Base-by-base conservation (phyloP, 1,140 invertebrate genomes). In the Musca vetustissima region DNA sequence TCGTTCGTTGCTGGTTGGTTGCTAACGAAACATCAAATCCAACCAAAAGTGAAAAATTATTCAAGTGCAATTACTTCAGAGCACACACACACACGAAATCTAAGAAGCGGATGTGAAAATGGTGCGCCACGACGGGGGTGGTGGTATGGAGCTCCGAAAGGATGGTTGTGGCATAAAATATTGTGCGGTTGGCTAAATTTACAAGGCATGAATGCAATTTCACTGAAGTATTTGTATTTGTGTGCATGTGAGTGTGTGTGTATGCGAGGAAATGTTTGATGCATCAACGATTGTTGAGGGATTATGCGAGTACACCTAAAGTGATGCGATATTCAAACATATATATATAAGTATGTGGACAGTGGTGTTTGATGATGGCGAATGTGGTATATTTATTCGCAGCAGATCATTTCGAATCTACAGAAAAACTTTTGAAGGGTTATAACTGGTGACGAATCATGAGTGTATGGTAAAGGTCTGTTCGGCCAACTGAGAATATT, bases 11-110 rank as follows among this genome's bases (percentile, higher is more conserved):
- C 28, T 61, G 28, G 57, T 53, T 66, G 49, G 52, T 50, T 22
- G 64, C 64, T 17, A 25, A 25, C 47, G 21, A 25, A 55, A 15
- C 53, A 57, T 57, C 32, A 61, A 61, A 61, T 61, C 57, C 32
- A 61, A 61, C 57, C 57, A 61, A 61, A 61, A 61, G 57, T 61
- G 57, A 61, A 61, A 61, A 61, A 61, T 61, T 61, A 32, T 61
- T 61, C 57, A 61, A 61, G 57, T 61, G 57, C 57, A 61, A 61
- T 61, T 61, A 61, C n/a, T 36, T 43, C 36, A 43, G 36, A 43
- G 36, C 36, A 13, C 28, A 28, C 36, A 13, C 28, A 28, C 28
- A 28, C 36, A 43, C 36, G 36, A 43, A 43, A 43, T 43, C 36
- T 43, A 43, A 43, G 36, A 43, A 43, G 36, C 36, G 36, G 36